Base-by-base conservation (phyloP, 1,140 invertebrate species). In the Drosophila leontia region DNA sequence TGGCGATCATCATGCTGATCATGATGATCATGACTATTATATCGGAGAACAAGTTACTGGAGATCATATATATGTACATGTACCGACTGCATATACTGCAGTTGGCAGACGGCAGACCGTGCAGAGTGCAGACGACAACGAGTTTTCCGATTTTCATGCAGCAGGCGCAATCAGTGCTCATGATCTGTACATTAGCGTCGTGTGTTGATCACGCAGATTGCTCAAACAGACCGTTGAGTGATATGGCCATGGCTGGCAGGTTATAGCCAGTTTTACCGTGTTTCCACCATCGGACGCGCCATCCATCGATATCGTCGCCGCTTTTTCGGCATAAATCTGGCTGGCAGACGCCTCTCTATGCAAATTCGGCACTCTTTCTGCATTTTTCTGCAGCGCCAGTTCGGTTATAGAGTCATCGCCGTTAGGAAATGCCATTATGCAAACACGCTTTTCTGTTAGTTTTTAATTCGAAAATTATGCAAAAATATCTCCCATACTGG, bases 111-210 rank as follows among this genome's bases (percentile, higher is more conserved):
- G 15, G 26, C 11, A 45, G 78, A 39, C 60, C 19, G 26, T 56
- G 53, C 47, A 12, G 63, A 56, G 57, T 29, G 23, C 19, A 70
- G 57, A 55, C 68, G 68, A 63, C 62, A 75, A 83, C 81, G 65
- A 88, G 85, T 80, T 87, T 87, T 88, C 83, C 84, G 82, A 87
- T 87, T 87, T 87, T 87, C 84, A 88, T 88, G 78, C 77, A 84
- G 64, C 83, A 88, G 88, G 80, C 81, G 84, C 85, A 88, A 90
- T 88, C 84, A 81, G 81, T 90, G 84, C 84, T 84, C 84, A 88
- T 88, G 84, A 88, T 88, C 85, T 90, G 86, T 90, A 88, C 84
- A 88, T 88, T 88, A 88, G 78, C 81, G 84, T 88, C 84, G 85
- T 90, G 78, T 88, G 81, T 84, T 88, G 85, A 90, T 88, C 85